These are phyloP conservation scores for Planococcus citri DNA, from an alignment of 1,140 invertebrate species.

Conservation along the genomic window DNA sequence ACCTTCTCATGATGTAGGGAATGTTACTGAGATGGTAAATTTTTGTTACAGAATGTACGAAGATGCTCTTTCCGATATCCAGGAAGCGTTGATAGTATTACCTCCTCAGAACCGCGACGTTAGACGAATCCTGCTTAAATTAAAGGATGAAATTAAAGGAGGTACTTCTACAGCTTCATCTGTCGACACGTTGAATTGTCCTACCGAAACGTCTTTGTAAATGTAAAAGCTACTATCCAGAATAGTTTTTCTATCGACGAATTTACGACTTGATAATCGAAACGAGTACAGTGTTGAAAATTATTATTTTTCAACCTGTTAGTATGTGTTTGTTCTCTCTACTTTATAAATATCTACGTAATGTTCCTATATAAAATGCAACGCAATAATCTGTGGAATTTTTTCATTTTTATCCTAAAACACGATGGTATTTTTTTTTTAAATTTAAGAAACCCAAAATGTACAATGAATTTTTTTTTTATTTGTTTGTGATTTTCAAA, in stretches of 20 bases:
- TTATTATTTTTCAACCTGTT: too few species aligned
- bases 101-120: constrained; percentile 53
- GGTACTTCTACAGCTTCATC: constrained; percentile 3
- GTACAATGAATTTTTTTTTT: not conserved
- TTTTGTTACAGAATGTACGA: constrained; percentile 37
- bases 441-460: not conserved
- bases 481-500: not conserved
- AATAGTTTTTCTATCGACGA: not conserved
- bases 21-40: constrained; percentile 12
- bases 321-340: too few species aligned
- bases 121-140: constrained; percentile 45
- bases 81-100: constrained; percentile 51
- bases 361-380: not conserved
- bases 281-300: too few species aligned
- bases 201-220: constrained; percentile 6
- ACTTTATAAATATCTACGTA: not conserved
- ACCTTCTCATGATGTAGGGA: too few species aligned
- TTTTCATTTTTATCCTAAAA: too few species aligned
- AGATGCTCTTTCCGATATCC: constrained; percentile 50
- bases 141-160: constrained; percentile 49
- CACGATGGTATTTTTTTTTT: not conserved
- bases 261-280: too few species aligned
- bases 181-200: constrained; percentile 9
- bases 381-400: too few species aligned
- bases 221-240: too few species aligned